phyloP scores from a whole-genome alignment of 2,888 invertebrate genomes.

The Argynnis bischoffii region DNA sequence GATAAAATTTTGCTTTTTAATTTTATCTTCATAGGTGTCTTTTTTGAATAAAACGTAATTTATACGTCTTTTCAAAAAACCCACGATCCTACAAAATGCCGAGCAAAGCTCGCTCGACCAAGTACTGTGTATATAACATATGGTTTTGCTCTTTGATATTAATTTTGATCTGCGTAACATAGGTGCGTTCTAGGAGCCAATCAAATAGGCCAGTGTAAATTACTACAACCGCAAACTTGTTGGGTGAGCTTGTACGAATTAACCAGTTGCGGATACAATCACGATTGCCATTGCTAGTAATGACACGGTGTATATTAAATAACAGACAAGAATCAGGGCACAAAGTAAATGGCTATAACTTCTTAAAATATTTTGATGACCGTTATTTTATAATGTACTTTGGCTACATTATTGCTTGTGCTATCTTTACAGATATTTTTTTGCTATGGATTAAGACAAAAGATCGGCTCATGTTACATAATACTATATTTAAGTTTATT shows the following conservation, averaged over 20 bases:
- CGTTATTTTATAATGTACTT: too few species aligned
- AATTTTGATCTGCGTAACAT: constrained; percentile 31
- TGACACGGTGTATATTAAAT: constrained; percentile 17
- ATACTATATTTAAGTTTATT: too few species aligned
- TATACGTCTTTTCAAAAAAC: too few species aligned
- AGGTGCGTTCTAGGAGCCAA: constrained; percentile 31
- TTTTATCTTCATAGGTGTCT: too few species aligned
- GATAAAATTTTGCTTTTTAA: too few species aligned
- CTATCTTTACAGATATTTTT: too few species aligned
- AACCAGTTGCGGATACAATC: constrained; percentile 32
- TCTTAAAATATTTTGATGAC: not conserved
- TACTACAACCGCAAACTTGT: constrained; percentile 32
- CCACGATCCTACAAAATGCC: too few species aligned
- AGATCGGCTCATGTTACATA: too few species aligned
- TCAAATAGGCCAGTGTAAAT: constrained; percentile 35
- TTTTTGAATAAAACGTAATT: too few species aligned
- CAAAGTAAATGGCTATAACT: not conserved
- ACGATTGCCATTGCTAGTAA: constrained; percentile 24
- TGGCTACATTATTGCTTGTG: too few species aligned
- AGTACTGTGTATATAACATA: constrained; percentile 2
- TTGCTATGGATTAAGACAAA: too few species aligned
- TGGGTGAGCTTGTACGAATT: constrained; percentile 38
- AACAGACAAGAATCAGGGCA: constrained; percentile 5
- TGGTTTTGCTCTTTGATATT: not conserved
- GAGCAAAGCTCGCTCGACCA: too few species aligned